Evolutionary conservation across 2,888 invertebrate species (phyloP), one percentile per base, ranked within the genome.

Genomic region (Parapristionchus giblindavisi): DNA sequence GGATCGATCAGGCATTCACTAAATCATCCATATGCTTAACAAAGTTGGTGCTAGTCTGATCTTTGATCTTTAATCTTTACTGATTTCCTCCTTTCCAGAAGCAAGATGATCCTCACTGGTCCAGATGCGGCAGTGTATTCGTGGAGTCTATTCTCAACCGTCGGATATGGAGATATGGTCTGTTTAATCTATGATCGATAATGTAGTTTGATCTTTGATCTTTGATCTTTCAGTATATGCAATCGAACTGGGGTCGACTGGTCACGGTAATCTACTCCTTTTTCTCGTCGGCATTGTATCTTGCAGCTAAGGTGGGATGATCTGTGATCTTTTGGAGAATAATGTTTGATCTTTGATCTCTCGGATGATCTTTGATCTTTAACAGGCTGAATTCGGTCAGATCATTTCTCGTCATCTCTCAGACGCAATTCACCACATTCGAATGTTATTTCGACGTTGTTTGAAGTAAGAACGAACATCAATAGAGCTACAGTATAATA

Each of bases 81-180:
- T n/a, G n/a, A n/a, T n/a, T n/a, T n/a, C n/a, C n/a, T 27, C 3
- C 17, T 14, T 56, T 65, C 5, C 63, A 65, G 63, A 17, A 43
- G 29, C 29, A 65, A 65, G 43, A 65, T 65, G 63, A 65, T 65
- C 43, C 63, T 65, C 27, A 21, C 63, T 3, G 3, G 43, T 21
- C 40, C 43, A 6, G 63, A 65, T 32, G 63, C 63, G 3, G 40
- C 63, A 4, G 63, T 65, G 11, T 65, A 43, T 32, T 40, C 63
- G 63, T 65, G 63, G 63, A 65, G 63, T 65, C 43, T 65, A 14
- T 65, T 43, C 63, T 65, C 63, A 29, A 65, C 63, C 24, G 63
- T 65, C 27, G 63, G 63, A 40, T 65, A 65, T 36, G 63, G 63
- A 43, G 63, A 65, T 29, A 65, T 65, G 63, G 63, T 61, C 6